Evolutionary conservation across 2,113 vertebrate species (phyloP), one percentile per base, ranked within the genome.

Genomic region (Mastomys coucha): DNA sequence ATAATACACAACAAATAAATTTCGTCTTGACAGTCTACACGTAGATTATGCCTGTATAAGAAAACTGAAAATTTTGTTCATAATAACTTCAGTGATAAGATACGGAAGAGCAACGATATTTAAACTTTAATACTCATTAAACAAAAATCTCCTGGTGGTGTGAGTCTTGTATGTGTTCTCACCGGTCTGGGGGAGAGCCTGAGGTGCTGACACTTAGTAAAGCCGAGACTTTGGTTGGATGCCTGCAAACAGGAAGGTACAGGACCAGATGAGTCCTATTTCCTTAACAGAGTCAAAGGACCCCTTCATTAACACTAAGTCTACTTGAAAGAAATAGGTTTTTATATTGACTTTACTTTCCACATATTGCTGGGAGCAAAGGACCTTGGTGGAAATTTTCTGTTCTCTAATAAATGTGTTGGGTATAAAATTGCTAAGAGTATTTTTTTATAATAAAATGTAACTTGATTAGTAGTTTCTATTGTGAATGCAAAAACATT

Each of bases 11-110:
- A 13, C 17, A 89, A 95, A 53, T 60, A 51, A 93, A 81, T 58
- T 51, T 91, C 72, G 39, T 67, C 92, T 85, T 63, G 76, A 58
- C 4, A 65, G 20, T 73, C 33, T 77, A 72, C 80, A 63, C 78
- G 78, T 89, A 87, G n/a, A 91, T 24, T 56, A 78, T 28, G 5
- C 1, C 6, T 78, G 65, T 45, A 85, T 65, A 13, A 24, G 63
- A 94, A 90, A 89, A 60, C 12, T 60, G 17, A 39, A 28, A 75
- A 60, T 22, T 60, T 60, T 70, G n/a, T 36, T 49, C 42, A 69
- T 69, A 69, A 49, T 67, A 72, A 89, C 36, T 88, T 73, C 65
- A 56, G 70, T 45, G 82, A 31, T 88, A 92, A 95, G 69, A 88
- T 8, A 87, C 0, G 11, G 10, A 6, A 36, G 16, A 58, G 5